A percentile compares a stretch with the other conserved stretches of the same genome.
phyloP scores from a whole-genome alignment of 2,888 invertebrate genomes.

The Agrochola litura region DNA sequence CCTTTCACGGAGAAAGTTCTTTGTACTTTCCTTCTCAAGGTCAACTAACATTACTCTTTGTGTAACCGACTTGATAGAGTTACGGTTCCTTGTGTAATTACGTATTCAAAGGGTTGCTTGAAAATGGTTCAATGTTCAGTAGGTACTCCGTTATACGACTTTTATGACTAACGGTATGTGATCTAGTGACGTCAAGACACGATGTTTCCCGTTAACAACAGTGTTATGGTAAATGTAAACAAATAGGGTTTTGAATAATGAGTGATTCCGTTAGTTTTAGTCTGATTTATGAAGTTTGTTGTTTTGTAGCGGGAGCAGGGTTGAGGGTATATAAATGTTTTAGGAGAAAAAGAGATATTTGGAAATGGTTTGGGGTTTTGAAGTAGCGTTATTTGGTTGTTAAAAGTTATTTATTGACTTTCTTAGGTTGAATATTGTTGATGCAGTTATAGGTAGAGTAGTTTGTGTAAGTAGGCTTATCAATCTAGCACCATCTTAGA shows the following conservation, averaged over 20 bases:
- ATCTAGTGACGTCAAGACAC: slow-evolving; percentile 68
- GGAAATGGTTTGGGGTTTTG: neutral
- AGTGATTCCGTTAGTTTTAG: slow-evolving; percentile 67
- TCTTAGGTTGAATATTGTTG: neutral
- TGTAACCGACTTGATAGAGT: slow-evolving; percentile 79
- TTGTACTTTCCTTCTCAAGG: slow-evolving; percentile 86
- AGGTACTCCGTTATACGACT: slow-evolving; percentile 73
- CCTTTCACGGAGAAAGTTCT: slow-evolving; percentile 87
- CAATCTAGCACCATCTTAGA: neutral
- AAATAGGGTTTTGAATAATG: slow-evolving; percentile 81
- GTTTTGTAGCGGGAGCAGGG: slow-evolving; percentile 16
- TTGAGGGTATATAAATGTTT: slow-evolving; percentile 35
- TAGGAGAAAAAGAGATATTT: slow-evolving; percentile 12
- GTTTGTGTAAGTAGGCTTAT: neutral
- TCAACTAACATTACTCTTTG: slow-evolving; percentile 84
- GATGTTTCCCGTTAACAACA: slow-evolving; percentile 59
- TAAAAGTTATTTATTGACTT: neutral
- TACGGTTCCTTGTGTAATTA: slow-evolving; percentile 89
- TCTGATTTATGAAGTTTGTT: slow-evolving; percentile 60
- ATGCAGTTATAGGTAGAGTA: neutral
- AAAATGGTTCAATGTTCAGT: slow-evolving; percentile 86
- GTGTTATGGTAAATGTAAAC: slow-evolving; percentile 69
- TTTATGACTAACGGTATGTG: slow-evolving; percentile 83
- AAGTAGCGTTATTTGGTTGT: neutral
- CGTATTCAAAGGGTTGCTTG: slow-evolving; percentile 85